Evolutionary conservation across 2,797 vertebrate genomes (phyloP), one percentile per base, ranked within the genome.

Genomic region (Molossus molossus): DNA sequence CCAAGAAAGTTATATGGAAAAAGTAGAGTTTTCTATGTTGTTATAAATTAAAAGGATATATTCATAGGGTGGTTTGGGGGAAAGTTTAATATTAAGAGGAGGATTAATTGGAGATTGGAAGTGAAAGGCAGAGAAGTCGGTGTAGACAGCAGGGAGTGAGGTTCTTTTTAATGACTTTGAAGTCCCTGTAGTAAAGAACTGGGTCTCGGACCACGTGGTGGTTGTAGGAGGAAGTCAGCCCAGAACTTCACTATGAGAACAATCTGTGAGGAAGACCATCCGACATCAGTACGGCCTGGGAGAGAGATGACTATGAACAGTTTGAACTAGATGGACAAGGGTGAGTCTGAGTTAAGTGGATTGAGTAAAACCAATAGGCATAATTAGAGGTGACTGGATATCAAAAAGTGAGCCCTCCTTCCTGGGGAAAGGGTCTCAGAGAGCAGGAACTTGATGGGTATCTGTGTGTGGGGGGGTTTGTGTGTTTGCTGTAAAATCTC

Each of bases 81-180:
- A 50, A 57, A 50, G 33, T 53, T 90, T 73, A 85, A 17, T 67
- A 50, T 90, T 82, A 87, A 29, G 37, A 69, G 69, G 84, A 85
- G 65, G 7, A 50, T 85, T 90, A 21, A 60, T 84, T 86, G 58
- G 37, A 95, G 37, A 50, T 64, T 77, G 11, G 23, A 82, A 18
- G 65, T 70, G 50, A 65, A 87, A 92, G 67, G 18, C 55, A 93
- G 88, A 80, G 72, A 88, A 62, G 27, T 57, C 85, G 53, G 27
- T 57, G 21, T 64, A 77, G 37, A 70, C 4, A 67, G 12, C 40
- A 18, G 76, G 25, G 20, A 33, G 18, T 25, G 12, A 25, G n/a
- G 55, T 62, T 82, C 69, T 62, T 90, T 81, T 62, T 37, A 33
- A 75, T 79, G n/a, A 1, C 33, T 53, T 7, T 62, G 8, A 70